These are phyloP conservation scores for Falco biarmicus DNA, from an alignment of 2,797 vertebrate genomes.

Conservation along the genomic window DNA sequence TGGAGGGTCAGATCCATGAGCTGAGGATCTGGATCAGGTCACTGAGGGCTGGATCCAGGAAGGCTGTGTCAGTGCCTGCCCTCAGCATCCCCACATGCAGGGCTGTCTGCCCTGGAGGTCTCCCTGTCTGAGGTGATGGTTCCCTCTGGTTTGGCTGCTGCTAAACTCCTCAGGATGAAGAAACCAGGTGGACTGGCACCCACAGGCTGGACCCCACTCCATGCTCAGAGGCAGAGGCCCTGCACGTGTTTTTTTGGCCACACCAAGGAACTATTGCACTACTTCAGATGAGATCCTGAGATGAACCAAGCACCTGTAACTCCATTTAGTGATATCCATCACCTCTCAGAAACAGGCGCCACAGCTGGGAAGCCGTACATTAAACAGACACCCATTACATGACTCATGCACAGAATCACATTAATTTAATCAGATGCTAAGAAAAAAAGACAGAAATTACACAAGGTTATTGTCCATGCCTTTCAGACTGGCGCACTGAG, in stretches of 20 bases:
- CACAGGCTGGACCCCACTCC: neutral
- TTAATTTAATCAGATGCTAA: constrained; percentile 19
- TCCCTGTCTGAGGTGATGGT: neutral
- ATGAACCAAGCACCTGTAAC: neutral
- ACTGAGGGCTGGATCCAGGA: neutral
- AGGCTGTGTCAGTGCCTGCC: neutral
- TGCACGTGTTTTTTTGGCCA: fast-evolving
- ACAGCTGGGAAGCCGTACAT: neutral
- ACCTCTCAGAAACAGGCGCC: neutral
- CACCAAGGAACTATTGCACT: neutral
- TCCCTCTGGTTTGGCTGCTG: neutral
- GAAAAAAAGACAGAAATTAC: neutral
- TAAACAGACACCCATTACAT: neutral
- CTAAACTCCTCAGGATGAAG: neutral
- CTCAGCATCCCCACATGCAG: neutral
- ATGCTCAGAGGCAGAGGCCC: neutral
- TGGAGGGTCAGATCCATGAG: neutral
- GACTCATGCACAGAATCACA: constrained; percentile 5
- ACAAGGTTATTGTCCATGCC: neutral
- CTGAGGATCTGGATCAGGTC: neutral
- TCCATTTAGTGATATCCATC: neutral
- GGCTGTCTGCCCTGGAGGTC: neutral
- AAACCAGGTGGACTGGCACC: neutral
- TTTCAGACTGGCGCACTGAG: neutral
- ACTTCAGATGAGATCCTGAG: neutral